Evolutionary conservation across 2,113 vertebrate genomes (phyloP).

Genomic region (Chascanopsetta lugubris): DNA sequence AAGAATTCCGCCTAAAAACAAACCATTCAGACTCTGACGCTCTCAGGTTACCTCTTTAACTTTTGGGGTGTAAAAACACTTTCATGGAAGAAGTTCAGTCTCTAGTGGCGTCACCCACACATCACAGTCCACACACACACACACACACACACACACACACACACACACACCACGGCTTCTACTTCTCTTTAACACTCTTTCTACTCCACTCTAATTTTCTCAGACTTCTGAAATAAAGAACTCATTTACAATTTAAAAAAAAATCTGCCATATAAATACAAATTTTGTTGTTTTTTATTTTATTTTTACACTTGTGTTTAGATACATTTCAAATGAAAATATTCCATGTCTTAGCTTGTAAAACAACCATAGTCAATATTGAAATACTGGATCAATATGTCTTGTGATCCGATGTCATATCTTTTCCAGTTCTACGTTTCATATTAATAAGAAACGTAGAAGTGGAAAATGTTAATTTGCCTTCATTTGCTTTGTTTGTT

Average conservation of each 20-base stretch:
- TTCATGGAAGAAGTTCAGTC: conserved; percentile 75
- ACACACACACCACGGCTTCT: too few species aligned
- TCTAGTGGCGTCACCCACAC: conserved; percentile 72
- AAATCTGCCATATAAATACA: too few species aligned
- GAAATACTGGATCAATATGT: neutral
- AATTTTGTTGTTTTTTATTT: conserved; percentile 1
- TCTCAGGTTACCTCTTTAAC: neutral
- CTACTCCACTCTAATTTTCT: too few species aligned
- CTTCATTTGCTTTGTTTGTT: conserved; percentile 42
- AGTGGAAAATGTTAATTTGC: conserved; percentile 19
- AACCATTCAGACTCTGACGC: neutral
- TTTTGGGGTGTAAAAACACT: conserved; percentile 8
- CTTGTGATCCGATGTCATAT: neutral
- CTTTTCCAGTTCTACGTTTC: neutral
- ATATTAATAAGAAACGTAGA: neutral
- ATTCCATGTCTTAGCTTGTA: too few species aligned
- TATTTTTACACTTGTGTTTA: neutral
- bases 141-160: neutral
- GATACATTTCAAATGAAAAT: too few species aligned
- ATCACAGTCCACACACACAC: conserved; percentile 59
- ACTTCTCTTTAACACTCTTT: too few species aligned
- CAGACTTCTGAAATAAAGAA: too few species aligned
- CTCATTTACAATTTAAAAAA: too few species aligned
- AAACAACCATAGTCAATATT: too few species aligned
- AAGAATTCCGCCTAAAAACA: neutral